phyloP scores from a whole-genome alignment of 2,797 vertebrate species.

The Sebastes aleutianus region DNA sequence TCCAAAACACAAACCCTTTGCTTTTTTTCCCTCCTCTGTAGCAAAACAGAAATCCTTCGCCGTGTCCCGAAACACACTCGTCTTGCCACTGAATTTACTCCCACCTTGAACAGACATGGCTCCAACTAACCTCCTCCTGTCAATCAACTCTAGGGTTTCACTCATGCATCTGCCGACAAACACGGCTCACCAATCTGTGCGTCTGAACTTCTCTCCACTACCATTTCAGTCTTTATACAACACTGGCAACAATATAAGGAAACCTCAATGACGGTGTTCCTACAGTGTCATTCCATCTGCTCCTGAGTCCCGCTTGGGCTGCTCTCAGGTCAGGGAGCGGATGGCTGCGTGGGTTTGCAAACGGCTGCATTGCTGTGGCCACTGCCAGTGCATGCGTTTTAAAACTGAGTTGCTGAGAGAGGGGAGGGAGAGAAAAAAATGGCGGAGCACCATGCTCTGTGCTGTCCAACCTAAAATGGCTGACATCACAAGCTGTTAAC shows the following conservation, averaged over 20 bases:
- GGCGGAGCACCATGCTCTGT: slow-evolving; percentile 81
- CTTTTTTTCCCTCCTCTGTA: neutral
- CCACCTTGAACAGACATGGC: neutral
- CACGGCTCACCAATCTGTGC: neutral
- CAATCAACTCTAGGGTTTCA: slow-evolving; percentile 27
- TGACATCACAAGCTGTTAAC: slow-evolving; percentile 83
- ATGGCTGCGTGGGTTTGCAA: slow-evolving; percentile 60
- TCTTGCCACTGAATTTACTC: slow-evolving; percentile 1
- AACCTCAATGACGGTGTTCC: slow-evolving; percentile 44
- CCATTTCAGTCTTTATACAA: neutral
- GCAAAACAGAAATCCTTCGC: neutral
- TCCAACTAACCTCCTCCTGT: slow-evolving; percentile 13
- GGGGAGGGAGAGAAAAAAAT: slow-evolving; percentile 77
- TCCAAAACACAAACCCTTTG: neutral
- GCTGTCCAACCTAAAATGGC: slow-evolving; percentile 88
- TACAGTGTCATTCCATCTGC: slow-evolving; percentile 40
- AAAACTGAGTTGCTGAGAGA: slow-evolving; percentile 73
- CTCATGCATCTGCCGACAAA: slow-evolving; percentile 1
- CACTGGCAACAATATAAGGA: slow-evolving; percentile 26
- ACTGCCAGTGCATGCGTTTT: slow-evolving; percentile 72
- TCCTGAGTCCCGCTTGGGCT: slow-evolving; percentile 39
- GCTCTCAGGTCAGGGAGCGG: slow-evolving; percentile 66
- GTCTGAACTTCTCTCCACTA: slow-evolving; percentile 17
- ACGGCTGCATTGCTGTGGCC: slow-evolving; percentile 68
- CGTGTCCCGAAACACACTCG: neutral